Evolutionary conservation across 1,140 invertebrate species (phyloP).

Genomic region (Ceratina calcarata): DNA sequence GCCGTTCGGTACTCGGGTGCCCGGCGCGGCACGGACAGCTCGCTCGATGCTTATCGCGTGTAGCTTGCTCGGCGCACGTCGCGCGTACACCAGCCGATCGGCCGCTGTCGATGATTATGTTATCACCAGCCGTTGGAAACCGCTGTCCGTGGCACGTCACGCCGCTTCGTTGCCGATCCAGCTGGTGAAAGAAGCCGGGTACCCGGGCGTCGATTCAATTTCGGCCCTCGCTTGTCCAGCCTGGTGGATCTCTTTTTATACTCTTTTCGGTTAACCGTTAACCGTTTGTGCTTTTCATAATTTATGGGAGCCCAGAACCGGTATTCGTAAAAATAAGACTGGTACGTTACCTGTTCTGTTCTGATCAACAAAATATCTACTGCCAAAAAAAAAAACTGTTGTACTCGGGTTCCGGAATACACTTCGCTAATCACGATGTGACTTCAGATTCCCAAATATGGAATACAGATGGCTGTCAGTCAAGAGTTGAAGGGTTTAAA

Average conservation of each 20-base stretch:
- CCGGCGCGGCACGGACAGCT: too few species aligned
- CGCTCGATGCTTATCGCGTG: slow-evolving; percentile 22
- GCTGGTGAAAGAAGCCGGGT: neutral
- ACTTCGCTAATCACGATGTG: too few species aligned
- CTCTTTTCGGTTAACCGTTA: neutral
- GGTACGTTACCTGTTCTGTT: neutral
- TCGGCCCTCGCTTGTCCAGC: neutral
- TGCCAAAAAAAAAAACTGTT: too few species aligned
- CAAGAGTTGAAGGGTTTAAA: too few species aligned
- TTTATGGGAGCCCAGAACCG: neutral
- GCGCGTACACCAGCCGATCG: neutral
- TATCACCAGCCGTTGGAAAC: slow-evolving; percentile 19
- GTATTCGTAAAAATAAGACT: slow-evolving; percentile 13
- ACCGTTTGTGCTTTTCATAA: neutral
- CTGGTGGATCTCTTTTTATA: too few species aligned
- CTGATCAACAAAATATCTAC: slow-evolving; percentile 10
- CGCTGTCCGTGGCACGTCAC: neutral
- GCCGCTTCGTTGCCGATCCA: neutral
- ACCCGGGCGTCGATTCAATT: too few species aligned
- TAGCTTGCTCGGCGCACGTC: neutral
- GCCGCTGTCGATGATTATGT: slow-evolving; percentile 33
- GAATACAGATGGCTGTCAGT: too few species aligned
- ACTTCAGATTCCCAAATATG: too few species aligned
- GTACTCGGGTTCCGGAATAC: too few species aligned
- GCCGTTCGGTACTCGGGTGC: neutral